These are phyloP conservation scores for Lytechinus variegatus DNA, from an alignment of 35 echinoderm and acorn worm species.

Conservation along the genomic window DNA sequence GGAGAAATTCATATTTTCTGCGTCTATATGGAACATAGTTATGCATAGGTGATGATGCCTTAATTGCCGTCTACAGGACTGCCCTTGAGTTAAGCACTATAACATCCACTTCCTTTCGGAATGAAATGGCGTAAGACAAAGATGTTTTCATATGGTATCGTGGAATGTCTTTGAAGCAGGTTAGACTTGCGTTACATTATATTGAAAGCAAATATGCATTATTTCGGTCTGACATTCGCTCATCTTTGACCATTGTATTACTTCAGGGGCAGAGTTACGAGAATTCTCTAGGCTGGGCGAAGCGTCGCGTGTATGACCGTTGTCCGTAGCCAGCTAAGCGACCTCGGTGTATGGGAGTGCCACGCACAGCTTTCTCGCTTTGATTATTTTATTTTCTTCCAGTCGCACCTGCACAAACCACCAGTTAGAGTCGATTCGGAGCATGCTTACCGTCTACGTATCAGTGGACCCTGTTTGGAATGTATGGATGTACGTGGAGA, in stretches of 20 bases:
- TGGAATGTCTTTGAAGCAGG: background rate
- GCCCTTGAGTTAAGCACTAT: background rate
- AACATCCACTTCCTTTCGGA: background rate
- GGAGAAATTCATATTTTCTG: background rate
- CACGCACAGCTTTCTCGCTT: constrained; percentile 45
- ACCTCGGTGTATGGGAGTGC: constrained; percentile 42
- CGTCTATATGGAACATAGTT: background rate
- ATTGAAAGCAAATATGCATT: background rate
- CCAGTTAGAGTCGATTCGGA: constrained; percentile 30
- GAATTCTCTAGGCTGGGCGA: background rate
- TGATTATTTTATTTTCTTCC: constrained; percentile 51
- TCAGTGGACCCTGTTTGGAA: constrained; percentile 27
- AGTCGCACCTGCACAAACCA: constrained; percentile 23
- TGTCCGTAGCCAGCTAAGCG: background rate
- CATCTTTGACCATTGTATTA: background rate
- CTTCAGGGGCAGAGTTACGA: background rate
- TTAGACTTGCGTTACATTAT: background rate
- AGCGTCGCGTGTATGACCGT: constrained; percentile 22
- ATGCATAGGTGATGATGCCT: background rate
- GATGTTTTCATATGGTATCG: background rate
- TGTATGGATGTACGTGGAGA: constrained; percentile 28
- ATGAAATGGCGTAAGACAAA: background rate
- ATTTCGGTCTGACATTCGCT: background rate
- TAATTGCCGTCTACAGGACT: background rate
- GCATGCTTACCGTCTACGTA: background rate